Percentiles rank a stretch among this genome's conserved stretches.
phyloP scores from a whole-genome alignment of 2,797 vertebrate species.

The Thripadectes ignobilis region DNA sequence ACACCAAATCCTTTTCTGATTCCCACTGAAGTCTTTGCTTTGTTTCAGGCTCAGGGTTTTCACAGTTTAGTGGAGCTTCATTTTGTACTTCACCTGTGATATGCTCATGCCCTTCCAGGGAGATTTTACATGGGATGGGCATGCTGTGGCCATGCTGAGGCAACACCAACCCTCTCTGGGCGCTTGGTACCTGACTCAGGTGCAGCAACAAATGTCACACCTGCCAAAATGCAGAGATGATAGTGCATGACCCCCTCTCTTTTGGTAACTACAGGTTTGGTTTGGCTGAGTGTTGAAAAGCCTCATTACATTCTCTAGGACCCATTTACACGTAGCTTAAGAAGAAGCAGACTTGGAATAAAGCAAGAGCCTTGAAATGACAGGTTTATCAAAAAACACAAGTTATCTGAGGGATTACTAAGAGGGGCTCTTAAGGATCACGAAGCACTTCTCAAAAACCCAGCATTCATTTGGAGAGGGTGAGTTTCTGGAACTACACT shows the following conservation, averaged over 20 bases:
- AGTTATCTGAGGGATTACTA: not conserved
- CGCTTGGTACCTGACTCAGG: not conserved
- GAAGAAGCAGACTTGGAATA: not conserved
- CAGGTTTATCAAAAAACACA: not conserved
- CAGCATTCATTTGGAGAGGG: not conserved
- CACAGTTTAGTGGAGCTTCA: not conserved
- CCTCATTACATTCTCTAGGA: not conserved
- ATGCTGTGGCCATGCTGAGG: not conserved
- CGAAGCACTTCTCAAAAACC: not conserved
- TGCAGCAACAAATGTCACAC: not conserved
- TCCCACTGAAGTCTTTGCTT: not conserved
- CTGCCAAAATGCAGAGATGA: not conserved
- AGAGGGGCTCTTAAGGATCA: not conserved
- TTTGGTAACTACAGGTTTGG: not conserved
- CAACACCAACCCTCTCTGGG: not conserved
- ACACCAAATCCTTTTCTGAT: not conserved
- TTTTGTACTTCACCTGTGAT: not conserved
- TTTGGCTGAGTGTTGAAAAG: not conserved
- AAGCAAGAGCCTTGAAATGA: not conserved
- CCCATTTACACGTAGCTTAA: not conserved
- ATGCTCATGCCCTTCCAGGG: not conserved
- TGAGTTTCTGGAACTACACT: not conserved
- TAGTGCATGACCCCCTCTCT: not conserved
- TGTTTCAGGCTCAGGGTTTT: not conserved
- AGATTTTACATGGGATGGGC: not conserved